Conservation (phyloP, 2,888 invertebrate genomes). For the Coelopa pilipes region DNA sequence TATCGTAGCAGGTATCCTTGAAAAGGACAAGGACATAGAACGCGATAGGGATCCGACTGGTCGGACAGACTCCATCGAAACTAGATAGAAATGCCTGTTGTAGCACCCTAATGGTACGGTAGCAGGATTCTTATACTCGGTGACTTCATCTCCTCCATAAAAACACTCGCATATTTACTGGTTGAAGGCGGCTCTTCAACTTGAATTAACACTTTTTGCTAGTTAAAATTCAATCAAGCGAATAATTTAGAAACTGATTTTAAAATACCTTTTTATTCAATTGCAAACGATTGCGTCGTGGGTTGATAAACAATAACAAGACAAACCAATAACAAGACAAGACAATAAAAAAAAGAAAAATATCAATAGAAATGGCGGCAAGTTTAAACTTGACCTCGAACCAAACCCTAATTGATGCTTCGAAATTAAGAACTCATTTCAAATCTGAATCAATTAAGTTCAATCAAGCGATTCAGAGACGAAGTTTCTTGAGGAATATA, state of each 20-base stretch:
- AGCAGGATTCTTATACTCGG: too few species aligned
- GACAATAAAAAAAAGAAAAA: background rate
- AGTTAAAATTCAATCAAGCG: background rate
- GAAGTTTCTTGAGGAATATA: too few species aligned
- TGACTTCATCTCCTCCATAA: too few species aligned
- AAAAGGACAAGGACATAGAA: too few species aligned
- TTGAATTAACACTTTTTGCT: too few species aligned
- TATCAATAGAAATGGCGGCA: background rate
- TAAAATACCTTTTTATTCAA: background rate
- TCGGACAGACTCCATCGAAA: too few species aligned
- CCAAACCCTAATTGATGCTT: background rate
- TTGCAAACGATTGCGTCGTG: background rate
- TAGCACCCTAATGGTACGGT: too few species aligned
- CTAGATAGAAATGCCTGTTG: too few species aligned
- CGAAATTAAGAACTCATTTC: conserved; percentile 2
- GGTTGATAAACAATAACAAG: background rate
- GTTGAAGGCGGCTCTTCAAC: too few species aligned
- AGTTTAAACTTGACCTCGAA: conserved; percentile 24
- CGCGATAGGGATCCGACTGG: too few species aligned
- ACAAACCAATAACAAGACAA: background rate
- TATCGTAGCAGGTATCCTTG: too few species aligned
- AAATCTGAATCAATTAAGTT: conserved; percentile 14
- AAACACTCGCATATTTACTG: too few species aligned
- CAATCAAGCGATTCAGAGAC: background rate
- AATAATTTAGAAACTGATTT: background rate